phyloP scores from a whole-genome alignment of 2,113 vertebrate species.

The Todiramphus saurophagus region DNA sequence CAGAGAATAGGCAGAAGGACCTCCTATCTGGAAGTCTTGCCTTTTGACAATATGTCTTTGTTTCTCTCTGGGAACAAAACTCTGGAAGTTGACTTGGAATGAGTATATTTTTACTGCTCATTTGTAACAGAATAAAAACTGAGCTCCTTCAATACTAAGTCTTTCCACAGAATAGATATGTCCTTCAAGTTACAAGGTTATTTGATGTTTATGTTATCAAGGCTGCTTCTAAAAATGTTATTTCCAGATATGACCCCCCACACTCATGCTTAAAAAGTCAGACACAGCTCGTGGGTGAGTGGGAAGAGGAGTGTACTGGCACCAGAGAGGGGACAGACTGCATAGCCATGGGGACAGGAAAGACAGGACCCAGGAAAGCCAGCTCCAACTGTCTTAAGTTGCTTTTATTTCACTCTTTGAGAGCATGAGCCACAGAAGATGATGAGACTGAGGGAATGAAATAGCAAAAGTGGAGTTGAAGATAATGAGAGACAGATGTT shows the following conservation, averaged over 20 bases:
- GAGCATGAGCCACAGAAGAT: not conserved
- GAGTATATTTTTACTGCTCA: conserved; percentile 8
- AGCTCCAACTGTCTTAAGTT: not conserved
- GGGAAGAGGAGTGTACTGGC: not conserved
- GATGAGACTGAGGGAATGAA: not conserved
- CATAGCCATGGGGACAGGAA: not conserved
- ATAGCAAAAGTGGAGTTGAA: not conserved
- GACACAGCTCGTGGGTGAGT: not conserved
- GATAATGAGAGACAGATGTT: not conserved
- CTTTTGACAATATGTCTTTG: not conserved
- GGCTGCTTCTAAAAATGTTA: not conserved
- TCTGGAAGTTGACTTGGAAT: not conserved
- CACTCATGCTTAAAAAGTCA: not conserved
- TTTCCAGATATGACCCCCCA: not conserved
- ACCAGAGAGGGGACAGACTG: not conserved
- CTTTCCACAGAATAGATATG: not conserved
- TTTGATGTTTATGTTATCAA: not conserved
- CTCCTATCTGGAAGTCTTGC: not conserved
- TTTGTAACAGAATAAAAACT: not conserved
- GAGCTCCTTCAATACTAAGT: not conserved
- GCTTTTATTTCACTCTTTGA: not conserved
- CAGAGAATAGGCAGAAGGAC: not conserved
- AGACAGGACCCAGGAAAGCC: not conserved
- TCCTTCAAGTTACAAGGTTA: not conserved
- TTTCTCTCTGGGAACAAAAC: not conserved